Evolutionary conservation across 92 coral and sea anemone genomes (phyloP).

Genomic region (Siderastrea siderea): DNA sequence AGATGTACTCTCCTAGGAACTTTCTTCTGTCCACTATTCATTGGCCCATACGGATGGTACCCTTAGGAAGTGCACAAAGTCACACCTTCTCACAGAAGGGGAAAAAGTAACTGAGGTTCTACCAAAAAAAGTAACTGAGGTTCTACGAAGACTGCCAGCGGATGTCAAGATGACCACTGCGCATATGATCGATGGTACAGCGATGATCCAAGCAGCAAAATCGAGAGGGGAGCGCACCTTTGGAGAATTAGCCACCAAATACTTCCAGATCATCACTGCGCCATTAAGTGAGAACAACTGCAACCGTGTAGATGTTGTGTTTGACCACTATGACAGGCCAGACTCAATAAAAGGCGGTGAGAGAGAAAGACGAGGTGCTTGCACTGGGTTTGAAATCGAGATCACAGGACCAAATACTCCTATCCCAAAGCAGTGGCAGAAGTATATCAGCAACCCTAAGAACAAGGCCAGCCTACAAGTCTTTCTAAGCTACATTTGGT

Average conservation of each 20-base stretch:
- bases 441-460: no score
- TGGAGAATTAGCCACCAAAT: slow-evolving; percentile 28
- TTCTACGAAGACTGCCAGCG: not conserved
- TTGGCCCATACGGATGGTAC: no score
- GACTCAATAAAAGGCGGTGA: slow-evolving; percentile 40
- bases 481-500: not conserved
- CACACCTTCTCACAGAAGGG: no score
- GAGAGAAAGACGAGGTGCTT: slow-evolving; percentile 9
- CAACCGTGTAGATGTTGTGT: slow-evolving; percentile 31
- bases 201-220: slow-evolving; percentile 18
- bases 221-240: slow-evolving; percentile 33
- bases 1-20: not conserved
- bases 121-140: no score
- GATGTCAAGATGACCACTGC: slow-evolving; percentile 15
- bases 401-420: slow-evolving; percentile 51
- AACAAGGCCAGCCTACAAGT: no score
- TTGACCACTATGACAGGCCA: slow-evolving; percentile 38
- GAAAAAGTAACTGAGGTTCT: no score
- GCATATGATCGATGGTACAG: slow-evolving; percentile 9
- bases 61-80: no score
- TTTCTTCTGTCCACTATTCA: no score
- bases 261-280: slow-evolving; percentile 12
- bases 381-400: slow-evolving; percentile 36
- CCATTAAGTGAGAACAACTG: not conserved
- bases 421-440: no score